These are phyloP conservation scores for Macquaria ambigua DNA, from an alignment of 2,113 vertebrate species.

Conservation along the genomic window DNA sequence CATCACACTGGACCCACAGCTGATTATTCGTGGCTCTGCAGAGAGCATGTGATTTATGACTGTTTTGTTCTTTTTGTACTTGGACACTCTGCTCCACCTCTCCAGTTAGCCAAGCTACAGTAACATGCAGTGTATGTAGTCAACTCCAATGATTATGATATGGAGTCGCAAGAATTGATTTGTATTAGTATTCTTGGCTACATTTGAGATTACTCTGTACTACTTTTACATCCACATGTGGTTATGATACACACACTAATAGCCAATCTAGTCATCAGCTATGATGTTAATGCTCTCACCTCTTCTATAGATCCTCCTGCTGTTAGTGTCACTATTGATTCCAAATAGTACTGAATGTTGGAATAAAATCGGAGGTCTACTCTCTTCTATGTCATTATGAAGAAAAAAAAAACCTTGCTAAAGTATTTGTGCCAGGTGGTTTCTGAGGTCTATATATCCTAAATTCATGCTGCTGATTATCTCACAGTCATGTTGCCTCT, in stretches of 20 bases:
- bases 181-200: neutral
- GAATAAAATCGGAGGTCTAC: neutral
- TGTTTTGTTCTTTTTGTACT: slow-evolving; percentile 4
- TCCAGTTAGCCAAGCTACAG: neutral
- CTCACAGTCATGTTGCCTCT: neutral
- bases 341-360: neutral
- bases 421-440: neutral
- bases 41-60: slow-evolving; percentile 5
- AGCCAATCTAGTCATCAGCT: neutral
- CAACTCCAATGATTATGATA: neutral
- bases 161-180: neutral
- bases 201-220: neutral
- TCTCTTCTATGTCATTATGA: neutral
- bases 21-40: slow-evolving; percentile 2
- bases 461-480: neutral
- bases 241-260: neutral
- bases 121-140: neutral
- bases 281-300: neutral
- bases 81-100: neutral
- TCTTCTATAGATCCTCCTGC: neutral
- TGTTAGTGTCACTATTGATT: neutral
- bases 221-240: neutral
- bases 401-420: neutral
- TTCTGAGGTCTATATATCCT: neutral
- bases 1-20: neutral